These are phyloP conservation scores for Cataglyphis hispanica DNA, from an alignment of 1,140 invertebrate species.

Conservation along the genomic window DNA sequence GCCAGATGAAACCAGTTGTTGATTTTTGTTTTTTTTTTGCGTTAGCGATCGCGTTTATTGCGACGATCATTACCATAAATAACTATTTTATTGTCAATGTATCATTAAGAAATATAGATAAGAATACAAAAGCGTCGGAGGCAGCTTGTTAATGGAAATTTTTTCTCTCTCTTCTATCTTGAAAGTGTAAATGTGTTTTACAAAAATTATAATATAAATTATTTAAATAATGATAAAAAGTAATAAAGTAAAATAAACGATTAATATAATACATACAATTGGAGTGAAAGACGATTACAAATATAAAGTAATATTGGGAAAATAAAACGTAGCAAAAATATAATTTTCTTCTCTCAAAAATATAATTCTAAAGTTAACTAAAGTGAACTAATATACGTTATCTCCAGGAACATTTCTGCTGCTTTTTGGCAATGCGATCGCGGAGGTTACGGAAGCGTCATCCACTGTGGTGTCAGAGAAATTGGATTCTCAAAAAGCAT, in stretches of 20 bases:
- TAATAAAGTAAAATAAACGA: not conserved
- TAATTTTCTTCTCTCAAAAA: too few relatives aligned
- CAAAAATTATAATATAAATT: too few relatives aligned
- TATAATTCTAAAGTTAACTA: not conserved
- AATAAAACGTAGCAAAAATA: not conserved
- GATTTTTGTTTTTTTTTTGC: not conserved
- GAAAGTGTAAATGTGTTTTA: not conserved
- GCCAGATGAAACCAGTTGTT: slow-evolving; percentile 18
- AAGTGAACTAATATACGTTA: not conserved
- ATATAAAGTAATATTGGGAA: not conserved
- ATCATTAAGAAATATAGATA: not conserved
- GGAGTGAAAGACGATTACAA: not conserved
- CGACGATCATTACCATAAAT: not conserved
- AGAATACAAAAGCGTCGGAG: not conserved
- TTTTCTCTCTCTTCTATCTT: too few relatives aligned
- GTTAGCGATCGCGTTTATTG: not conserved
- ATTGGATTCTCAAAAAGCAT: not conserved
- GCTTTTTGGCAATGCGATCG: slow-evolving; percentile 63
- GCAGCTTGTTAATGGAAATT: not conserved
- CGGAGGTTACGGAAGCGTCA: slow-evolving; percentile 59
- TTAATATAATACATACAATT: not conserved
- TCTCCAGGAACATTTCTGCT: slow-evolving; percentile 77
- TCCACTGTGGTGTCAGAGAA: slow-evolving; percentile 1
- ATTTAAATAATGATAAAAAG: too few relatives aligned
- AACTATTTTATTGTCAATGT: not conserved